Evolutionary conservation across 1,140 invertebrate genomes (phyloP), one percentile per base, ranked within the genome.

Genomic region (Drosophila burlai): DNA sequence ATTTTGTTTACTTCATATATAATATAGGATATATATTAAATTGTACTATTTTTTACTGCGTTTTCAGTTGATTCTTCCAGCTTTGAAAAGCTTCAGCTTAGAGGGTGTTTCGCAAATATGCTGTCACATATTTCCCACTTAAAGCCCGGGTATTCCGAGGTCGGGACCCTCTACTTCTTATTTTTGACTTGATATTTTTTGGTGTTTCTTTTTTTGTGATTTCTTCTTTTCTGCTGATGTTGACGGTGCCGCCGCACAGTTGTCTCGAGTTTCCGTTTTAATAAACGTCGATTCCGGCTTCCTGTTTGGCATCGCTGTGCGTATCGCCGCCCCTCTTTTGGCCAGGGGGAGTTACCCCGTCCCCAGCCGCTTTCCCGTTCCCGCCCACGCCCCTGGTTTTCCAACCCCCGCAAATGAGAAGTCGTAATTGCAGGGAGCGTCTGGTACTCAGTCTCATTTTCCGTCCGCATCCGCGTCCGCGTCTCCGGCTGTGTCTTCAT

Each of bases 201-300:
- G 10, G 49, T n/a, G 24, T 61, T 73, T 45, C 62, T 40, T 38
- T 58, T 64, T 40, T 47, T 61, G 24, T 34, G 52, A 42, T n/a
- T 24, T 52, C 24, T 45, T 63, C 31, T 64, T 57, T 55, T 55
- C 10, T 67, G 54, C 42, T 66, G 68, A 52, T 73, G 57, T 38
- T 31, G 64, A 59, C 50, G 65, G 31, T 65, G 71, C 68, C 74
- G 84, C 84, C 84, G 84, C 84, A 89, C 84, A 84, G 85, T 89
- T 89, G 84, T 90, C 85, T 89, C 81, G 71, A 90, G 85, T 90
- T 89, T 89, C 85, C 85, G 85, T 89, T 89, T 89, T 89, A 89
- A 89, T 89, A 89, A 89, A 89, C 85, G 85, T 85, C 85, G 85
- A 90, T 90, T 89, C 85, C 85, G 85, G 85, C 85, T 90, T 89